phyloP scores from a whole-genome alignment of 1,140 invertebrate species.

The Pseudomyrmex concolor region DNA sequence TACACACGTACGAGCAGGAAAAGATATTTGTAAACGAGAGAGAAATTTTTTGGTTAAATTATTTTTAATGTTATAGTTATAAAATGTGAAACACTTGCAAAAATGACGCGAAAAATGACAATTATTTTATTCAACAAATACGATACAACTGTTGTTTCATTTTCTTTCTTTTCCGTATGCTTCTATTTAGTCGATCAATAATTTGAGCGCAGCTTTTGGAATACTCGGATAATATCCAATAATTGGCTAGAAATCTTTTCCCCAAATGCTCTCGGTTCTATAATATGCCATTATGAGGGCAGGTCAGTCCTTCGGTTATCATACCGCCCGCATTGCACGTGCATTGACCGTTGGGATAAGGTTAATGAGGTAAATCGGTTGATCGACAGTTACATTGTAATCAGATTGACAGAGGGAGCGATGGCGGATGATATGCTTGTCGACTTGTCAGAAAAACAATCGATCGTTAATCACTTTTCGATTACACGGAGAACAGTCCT shows the following conservation, averaged over 20 bases:
- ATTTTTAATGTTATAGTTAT: too few species aligned
- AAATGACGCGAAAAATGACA: not conserved
- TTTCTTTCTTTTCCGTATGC: too few species aligned
- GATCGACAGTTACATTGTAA: slow-evolving; percentile 67
- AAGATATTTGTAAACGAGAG: not conserved
- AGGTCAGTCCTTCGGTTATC: slow-evolving; percentile 42
- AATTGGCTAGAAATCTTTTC: not conserved
- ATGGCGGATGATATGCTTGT: slow-evolving; percentile 33
- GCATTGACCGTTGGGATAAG: slow-evolving; percentile 26
- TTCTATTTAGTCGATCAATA: not conserved
- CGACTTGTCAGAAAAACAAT: slow-evolving; percentile 56
- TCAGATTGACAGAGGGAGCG: slow-evolving; percentile 44
- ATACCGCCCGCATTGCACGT: slow-evolving; percentile 38
- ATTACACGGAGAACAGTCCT: slow-evolving; percentile 45
- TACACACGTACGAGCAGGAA: not conserved
- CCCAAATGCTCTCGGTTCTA: slow-evolving; percentile 18
- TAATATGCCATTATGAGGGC: slow-evolving; percentile 27
- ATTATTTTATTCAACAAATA: too few species aligned
- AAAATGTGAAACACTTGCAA: too few species aligned
- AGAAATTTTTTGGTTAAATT: too few species aligned
- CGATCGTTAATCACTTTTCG: slow-evolving; percentile 60
- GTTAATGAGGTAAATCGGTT: slow-evolving; percentile 48
- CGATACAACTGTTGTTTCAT: too few species aligned
- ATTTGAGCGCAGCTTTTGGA: slow-evolving; percentile 11
- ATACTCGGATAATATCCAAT: not conserved